phyloP scores from a whole-genome alignment of 2,113 vertebrate species.

The Falcunculus frontatus region DNA sequence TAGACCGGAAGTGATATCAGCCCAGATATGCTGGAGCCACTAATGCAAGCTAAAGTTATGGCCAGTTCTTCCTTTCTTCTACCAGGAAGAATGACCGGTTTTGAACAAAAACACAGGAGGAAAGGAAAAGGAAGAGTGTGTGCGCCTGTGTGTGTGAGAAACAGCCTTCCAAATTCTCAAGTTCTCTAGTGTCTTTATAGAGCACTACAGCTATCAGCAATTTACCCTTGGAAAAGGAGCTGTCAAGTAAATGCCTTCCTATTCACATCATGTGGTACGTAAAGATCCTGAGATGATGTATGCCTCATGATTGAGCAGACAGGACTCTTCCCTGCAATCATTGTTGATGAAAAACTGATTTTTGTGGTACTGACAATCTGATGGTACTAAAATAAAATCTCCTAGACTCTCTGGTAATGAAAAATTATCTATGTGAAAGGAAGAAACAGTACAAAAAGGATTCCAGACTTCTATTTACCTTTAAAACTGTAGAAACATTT shows the following conservation, averaged over 20 bases:
- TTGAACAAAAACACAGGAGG: background rate
- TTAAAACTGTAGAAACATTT: background rate
- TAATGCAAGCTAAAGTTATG: background rate
- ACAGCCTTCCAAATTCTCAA: background rate
- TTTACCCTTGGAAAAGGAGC: background rate
- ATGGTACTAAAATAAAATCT: slow-evolving; percentile 20
- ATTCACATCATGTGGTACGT: background rate
- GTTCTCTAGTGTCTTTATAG: background rate
- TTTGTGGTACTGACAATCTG: slow-evolving; percentile 28
- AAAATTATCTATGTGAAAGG: slow-evolving; percentile 27
- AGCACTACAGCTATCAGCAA: background rate
- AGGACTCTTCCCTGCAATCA: slow-evolving; percentile 42
- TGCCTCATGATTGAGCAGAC: slow-evolving; percentile 19
- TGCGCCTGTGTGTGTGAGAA: too few species aligned
- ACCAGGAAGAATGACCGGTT: background rate
- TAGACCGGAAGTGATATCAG: background rate
- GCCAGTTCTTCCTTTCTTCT: background rate
- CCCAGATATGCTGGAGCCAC: background rate
- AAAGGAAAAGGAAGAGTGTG: background rate
- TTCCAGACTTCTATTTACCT: background rate
- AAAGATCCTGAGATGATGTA: slow-evolving; percentile 25
- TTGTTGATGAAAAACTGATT: slow-evolving; percentile 38
- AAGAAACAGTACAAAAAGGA: background rate
- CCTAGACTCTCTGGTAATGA: background rate
- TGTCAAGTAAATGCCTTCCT: background rate